A percentile compares a stretch with the other conserved stretches of the same genome.
Conservation (phyloP, 2,797 vertebrate species). For the Bradypodion ventrale region DNA sequence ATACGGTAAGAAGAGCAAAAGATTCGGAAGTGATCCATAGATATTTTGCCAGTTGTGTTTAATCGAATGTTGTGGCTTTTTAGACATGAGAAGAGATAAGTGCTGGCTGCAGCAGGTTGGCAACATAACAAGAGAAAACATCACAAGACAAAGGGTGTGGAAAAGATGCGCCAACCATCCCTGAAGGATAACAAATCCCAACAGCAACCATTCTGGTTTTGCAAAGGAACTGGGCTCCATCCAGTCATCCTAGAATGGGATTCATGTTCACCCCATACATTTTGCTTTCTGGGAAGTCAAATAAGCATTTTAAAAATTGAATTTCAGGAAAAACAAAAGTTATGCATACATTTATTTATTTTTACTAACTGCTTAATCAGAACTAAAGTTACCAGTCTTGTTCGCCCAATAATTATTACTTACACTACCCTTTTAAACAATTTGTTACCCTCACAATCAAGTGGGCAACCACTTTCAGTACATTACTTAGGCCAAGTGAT, state of each 20-base stretch:
- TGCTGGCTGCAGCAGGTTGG: neutral
- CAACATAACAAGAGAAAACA: neutral
- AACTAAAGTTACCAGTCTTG: neutral
- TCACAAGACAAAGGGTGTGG: neutral
- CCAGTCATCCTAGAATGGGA: neutral
- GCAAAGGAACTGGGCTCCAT: neutral
- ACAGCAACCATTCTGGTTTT: neutral
- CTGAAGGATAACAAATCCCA: neutral
- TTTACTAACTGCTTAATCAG: neutral
- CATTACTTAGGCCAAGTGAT: neutral
- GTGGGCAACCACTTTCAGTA: neutral
- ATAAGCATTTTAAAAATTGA: neutral
- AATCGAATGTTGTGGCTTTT: conserved; percentile 1
- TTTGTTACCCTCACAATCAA: neutral
- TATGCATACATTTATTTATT: neutral
- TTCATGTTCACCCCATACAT: neutral
- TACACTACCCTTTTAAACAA: neutral
- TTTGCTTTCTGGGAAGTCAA: neutral
- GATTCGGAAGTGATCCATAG: neutral
- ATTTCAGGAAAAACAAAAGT: neutral
- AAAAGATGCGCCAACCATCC: neutral
- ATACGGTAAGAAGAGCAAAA: neutral
- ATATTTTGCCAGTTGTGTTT: neutral
- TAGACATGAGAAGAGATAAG: neutral
- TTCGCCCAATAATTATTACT: neutral